Evolutionary conservation across 2,113 vertebrate species (phyloP).

Genomic region (Percina caprodes): DNA sequence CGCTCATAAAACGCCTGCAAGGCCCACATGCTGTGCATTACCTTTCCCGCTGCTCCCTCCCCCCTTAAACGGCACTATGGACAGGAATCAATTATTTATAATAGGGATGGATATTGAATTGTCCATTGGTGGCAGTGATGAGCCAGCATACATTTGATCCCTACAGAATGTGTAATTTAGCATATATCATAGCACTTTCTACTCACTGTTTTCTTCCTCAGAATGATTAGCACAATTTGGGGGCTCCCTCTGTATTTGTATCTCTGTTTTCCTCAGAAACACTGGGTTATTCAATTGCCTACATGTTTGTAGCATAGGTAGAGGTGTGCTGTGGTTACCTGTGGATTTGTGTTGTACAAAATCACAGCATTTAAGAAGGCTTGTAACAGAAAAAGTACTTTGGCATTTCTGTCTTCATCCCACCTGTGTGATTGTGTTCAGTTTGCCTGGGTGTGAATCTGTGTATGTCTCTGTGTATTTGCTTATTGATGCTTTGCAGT

Average conservation of each 20-base stretch:
- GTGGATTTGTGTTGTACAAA: conserved; percentile 24
- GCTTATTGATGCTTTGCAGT: conserved; percentile 1
- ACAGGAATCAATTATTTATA: conserved; percentile 10
- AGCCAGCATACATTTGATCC: neutral
- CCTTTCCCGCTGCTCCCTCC: neutral
- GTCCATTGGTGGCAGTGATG: neutral
- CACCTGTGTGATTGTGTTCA: conserved; percentile 25
- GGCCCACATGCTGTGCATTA: conserved; percentile 1
- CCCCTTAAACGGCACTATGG: conserved; percentile 23
- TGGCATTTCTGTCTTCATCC: conserved; percentile 41
- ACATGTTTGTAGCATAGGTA: neutral
- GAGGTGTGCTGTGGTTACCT: neutral
- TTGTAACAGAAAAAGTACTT: conserved; percentile 20
- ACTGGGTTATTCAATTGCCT: neutral
- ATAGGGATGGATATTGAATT: neutral
- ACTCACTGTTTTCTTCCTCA: neutral
- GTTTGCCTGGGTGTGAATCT: conserved; percentile 24
- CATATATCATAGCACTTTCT: neutral
- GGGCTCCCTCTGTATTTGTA: neutral
- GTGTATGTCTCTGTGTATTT: neutral
- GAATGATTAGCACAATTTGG: neutral
- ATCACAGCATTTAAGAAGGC: conserved; percentile 40
- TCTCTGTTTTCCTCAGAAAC: neutral
- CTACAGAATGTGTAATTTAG: neutral
- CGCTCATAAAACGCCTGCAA: neutral